Base-by-base conservation (phyloP, 2,113 vertebrate species). In the Neolamprologus sp. region DNA sequence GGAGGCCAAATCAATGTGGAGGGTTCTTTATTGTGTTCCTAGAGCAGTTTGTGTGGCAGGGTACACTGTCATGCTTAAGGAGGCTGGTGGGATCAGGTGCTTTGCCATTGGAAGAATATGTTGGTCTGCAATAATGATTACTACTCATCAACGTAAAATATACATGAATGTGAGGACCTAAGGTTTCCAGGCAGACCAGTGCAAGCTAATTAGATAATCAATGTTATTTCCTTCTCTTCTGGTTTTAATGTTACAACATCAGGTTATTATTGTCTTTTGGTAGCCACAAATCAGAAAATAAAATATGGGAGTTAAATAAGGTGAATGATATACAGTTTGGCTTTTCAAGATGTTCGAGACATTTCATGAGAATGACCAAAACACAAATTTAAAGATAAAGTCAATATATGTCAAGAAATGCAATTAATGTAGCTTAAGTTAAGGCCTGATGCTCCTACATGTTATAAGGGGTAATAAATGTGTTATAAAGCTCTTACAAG, bases 401-500 rank as follows among this genome's bases (percentile, higher is more conserved):
- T 71, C 90, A 92, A 89, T 94, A 93, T 92, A 90, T 90, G 93
- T 94, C 92, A 92, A 83, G 79, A 87, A 94, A 93, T 94, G 90
- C 91, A 89, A 94, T 93, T 90, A 92, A 82, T 88, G 88, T 91
- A 87, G 91, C 92, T 93, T 87, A 93, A 94, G 89, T 92, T 92
- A 93, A 91, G 90, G 88, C 93, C 95, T 90, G 88, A 82, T 91
- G 88, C 93, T 90, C 81, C 83, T 85, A 80, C 68, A 84, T 89
- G 95, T 96, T 95, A 96, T 47, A 96, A 94, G 71, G 73, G 88
- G 93, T 96, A 95, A 95, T 96, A 96, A 96, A 95, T 89, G 92
- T 96, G 93, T 96, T 96, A 96, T 95, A 94, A 95, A 95, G 94
- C 89, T 84, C 92, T 96, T 96, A 96, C 92, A 94, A 95, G 93